Conservation (phyloP, 2,888 invertebrate species). For the Latheticus oryzae region DNA sequence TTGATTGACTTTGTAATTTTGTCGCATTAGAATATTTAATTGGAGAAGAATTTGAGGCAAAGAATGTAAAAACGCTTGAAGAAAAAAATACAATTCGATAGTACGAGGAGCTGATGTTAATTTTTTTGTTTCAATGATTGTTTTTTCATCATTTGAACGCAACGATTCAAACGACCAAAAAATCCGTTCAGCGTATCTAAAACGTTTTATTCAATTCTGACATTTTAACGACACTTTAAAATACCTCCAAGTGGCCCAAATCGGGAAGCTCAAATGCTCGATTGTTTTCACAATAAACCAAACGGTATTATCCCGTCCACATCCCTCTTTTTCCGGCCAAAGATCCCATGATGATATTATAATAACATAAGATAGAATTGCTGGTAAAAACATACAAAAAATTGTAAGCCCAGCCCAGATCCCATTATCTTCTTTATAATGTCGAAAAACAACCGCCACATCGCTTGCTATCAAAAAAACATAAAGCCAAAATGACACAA, state of each 20-base stretch:
- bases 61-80: constrained; percentile 83
- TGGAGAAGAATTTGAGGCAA: constrained; percentile 79
- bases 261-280: constrained; percentile 70
- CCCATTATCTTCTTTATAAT: constrained; percentile 71
- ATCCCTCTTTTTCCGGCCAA: constrained; percentile 67
- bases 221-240: constrained; percentile 15
- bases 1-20: constrained; percentile 69
- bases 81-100: constrained; percentile 81
- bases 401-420: constrained; percentile 66
- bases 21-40: constrained; percentile 73
- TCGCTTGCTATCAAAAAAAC: constrained; percentile 77
- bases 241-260: constrained; percentile 75
- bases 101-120: constrained; percentile 74
- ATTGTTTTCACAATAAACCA: constrained; percentile 66
- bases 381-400: constrained; percentile 68
- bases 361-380: constrained; percentile 70
- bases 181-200: constrained; percentile 77
- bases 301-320: constrained; percentile 66
- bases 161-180: constrained; percentile 83
- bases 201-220: constrained; percentile 44
- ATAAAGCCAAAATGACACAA: constrained; percentile 73
- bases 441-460: constrained; percentile 73
- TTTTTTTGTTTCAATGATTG: constrained; percentile 71
- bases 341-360: constrained; percentile 72
- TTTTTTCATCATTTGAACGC: constrained; percentile 71